Percentiles rank a stretch among this genome's conserved stretches.
phyloP scores from a whole-genome alignment of 1,140 invertebrate species.

The Neelides sp. region DNA sequence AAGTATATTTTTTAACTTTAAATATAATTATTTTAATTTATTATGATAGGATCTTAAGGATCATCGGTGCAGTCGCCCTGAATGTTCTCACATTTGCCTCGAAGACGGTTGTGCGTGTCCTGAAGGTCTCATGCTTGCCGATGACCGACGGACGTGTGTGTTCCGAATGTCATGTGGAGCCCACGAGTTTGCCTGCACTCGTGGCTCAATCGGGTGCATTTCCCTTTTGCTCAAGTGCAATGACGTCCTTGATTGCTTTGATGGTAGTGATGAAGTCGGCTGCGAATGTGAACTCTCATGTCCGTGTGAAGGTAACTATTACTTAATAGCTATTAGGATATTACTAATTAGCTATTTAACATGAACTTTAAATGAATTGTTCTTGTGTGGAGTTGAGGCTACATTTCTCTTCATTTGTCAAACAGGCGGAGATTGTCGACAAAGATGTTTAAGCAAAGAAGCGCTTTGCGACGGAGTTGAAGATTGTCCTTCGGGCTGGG shows the following conservation, averaged over 20 bases:
- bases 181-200: slow-evolving; percentile 38
- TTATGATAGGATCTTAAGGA: background rate
- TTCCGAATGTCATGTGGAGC: slow-evolving; percentile 37
- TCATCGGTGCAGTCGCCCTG: slow-evolving; percentile 1
- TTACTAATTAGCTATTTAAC: background rate
- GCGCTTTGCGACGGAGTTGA: too few relatives aligned
- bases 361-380: background rate
- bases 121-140: slow-evolving; percentile 38
- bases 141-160: slow-evolving; percentile 36
- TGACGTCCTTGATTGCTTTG: slow-evolving; percentile 39
- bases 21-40: slow-evolving; percentile 1
- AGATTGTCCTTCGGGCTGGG: too few relatives aligned
- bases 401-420: too few relatives aligned
- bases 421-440: too few relatives aligned
- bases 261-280: slow-evolving; percentile 32
- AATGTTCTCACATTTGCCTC: slow-evolving; percentile 19
- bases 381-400: too few relatives aligned
- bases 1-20: background rate
- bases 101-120: slow-evolving; percentile 40
- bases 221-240: slow-evolving; percentile 39
- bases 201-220: slow-evolving; percentile 36
- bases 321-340: background rate
- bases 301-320: slow-evolving; percentile 6
- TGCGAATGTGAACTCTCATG: slow-evolving; percentile 23
- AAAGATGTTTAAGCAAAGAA: too few relatives aligned